phyloP scores from a whole-genome alignment of 92 coral and sea anemone species.

The Isaurus tuberculatus region DNA sequence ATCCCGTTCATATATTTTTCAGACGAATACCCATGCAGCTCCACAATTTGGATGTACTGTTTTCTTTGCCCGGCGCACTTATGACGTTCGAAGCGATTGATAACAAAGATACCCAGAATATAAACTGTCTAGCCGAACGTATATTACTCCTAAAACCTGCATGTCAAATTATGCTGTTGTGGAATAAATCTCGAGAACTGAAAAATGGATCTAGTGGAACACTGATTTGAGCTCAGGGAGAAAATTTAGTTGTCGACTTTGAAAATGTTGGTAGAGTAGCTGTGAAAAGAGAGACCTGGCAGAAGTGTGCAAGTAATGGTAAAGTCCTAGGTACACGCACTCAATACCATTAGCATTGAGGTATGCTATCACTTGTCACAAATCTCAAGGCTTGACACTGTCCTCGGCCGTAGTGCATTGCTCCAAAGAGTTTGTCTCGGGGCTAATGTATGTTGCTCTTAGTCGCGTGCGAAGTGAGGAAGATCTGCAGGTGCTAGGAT shows the following conservation, averaged over 20 bases:
- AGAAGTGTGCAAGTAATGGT: conserved; percentile 36
- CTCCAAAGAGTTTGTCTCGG: conserved; percentile 47
- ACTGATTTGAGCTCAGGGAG: conserved; percentile 24
- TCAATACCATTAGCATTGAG: conserved; percentile 52
- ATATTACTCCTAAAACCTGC: conserved; percentile 37
- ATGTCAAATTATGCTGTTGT: conserved; percentile 24
- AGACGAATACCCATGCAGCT: conserved; percentile 64
- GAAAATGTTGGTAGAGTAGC: conserved; percentile 38
- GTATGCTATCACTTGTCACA: conserved; percentile 62
- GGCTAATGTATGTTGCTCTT: conserved; percentile 48
- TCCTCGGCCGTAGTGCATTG: conserved; percentile 49
- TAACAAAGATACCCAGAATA: conserved; percentile 36
- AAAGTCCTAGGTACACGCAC: conserved; percentile 48
- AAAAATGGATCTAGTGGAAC: conserved; percentile 33
- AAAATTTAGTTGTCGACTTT: conserved; percentile 31
- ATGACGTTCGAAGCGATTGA: conserved; percentile 64
- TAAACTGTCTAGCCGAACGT: conserved; percentile 56
- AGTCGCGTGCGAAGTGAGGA: conserved; percentile 46
- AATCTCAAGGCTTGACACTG: conserved; percentile 49
- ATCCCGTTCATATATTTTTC: conserved; percentile 61
- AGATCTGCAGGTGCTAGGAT: conserved; percentile 47
- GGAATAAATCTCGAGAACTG: conserved; percentile 40
- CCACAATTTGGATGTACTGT: conserved; percentile 49
- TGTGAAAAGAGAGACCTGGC: conserved; percentile 48
- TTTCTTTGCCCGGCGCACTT: conserved; percentile 57